Conservation (phyloP, 2,888 invertebrate species). For the Andrena flavipes region DNA sequence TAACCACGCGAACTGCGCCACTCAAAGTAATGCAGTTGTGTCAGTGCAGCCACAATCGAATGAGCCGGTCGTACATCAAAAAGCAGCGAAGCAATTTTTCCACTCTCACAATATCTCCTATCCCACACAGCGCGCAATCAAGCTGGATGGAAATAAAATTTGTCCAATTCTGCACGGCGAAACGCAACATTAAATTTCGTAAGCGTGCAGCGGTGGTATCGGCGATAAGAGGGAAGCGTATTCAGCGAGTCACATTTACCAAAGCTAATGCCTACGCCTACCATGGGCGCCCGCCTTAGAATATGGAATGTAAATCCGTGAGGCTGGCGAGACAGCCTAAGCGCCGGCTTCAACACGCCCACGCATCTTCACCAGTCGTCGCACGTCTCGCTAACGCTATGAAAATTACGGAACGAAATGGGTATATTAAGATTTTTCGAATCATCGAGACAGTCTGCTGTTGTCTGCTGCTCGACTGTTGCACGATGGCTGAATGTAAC, state of each 20-base stretch:
- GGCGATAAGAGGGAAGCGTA: slow-evolving; percentile 4
- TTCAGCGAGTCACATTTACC: slow-evolving; percentile 29
- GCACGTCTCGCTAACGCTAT: slow-evolving; percentile 39
- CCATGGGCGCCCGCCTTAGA: slow-evolving; percentile 41
- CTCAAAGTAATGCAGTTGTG: no score
- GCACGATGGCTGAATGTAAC: neutral
- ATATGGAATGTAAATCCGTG: slow-evolving; percentile 53
- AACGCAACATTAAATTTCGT: slow-evolving; percentile 16
- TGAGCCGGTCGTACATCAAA: no score
- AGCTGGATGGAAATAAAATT: neutral
- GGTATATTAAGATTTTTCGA: slow-evolving; percentile 37
- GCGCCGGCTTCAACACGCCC: slow-evolving; percentile 57
- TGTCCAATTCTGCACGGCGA: neutral
- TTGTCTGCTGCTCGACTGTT: slow-evolving; percentile 17
- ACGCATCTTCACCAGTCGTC: slow-evolving; percentile 29
- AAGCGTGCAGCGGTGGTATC: neutral
- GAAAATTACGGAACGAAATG: slow-evolving; percentile 48
- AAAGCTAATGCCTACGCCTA: slow-evolving; percentile 42
- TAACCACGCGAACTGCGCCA: no score
- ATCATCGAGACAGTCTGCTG: slow-evolving; percentile 1
- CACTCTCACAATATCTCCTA: no score
- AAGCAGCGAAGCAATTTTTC: no score
- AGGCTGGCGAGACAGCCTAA: slow-evolving; percentile 41
- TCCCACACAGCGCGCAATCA: no score
- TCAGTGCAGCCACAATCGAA: no score